These are phyloP conservation scores for Tetrapedia diversipes DNA, from an alignment of 2,888 invertebrate genomes.

Conservation along the genomic window DNA sequence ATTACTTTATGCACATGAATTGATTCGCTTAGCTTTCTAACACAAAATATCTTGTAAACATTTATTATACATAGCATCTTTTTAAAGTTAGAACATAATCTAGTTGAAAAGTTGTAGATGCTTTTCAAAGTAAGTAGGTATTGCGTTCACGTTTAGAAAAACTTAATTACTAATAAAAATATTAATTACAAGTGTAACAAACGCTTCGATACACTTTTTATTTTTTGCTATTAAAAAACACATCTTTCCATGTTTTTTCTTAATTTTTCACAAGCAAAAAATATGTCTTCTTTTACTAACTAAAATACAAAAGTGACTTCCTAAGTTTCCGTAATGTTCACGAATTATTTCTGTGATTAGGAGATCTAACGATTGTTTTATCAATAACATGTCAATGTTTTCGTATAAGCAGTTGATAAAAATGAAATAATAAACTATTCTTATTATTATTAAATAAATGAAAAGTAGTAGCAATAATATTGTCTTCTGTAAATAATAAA, in stretches of 20 bases:
- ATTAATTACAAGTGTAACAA: too few species aligned
- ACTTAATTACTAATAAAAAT: too few species aligned
- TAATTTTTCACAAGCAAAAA: background rate
- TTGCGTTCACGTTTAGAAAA: too few species aligned
- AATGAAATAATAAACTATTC: background rate
- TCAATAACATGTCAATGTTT: background rate
- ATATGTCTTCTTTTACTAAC: too few species aligned
- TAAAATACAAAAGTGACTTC: too few species aligned
- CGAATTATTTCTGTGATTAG: background rate
- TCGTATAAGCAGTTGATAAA: background rate
- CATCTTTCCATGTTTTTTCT: background rate
- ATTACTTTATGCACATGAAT: background rate
- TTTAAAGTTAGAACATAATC: too few species aligned
- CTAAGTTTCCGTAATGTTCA: background rate
- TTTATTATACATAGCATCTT: background rate
- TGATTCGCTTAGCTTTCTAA: background rate
- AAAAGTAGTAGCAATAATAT: background rate
- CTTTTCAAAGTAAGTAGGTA: too few species aligned
- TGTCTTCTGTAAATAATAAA: background rate
- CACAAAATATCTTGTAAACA: background rate
- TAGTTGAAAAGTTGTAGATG: too few species aligned
- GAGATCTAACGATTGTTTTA: background rate
- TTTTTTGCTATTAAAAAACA: background rate
- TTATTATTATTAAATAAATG: background rate
- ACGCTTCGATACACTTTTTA: too few species aligned